These are phyloP conservation scores for Platorchestia sp. DNA, from an alignment of 1,140 invertebrate species.

Conservation along the genomic window DNA sequence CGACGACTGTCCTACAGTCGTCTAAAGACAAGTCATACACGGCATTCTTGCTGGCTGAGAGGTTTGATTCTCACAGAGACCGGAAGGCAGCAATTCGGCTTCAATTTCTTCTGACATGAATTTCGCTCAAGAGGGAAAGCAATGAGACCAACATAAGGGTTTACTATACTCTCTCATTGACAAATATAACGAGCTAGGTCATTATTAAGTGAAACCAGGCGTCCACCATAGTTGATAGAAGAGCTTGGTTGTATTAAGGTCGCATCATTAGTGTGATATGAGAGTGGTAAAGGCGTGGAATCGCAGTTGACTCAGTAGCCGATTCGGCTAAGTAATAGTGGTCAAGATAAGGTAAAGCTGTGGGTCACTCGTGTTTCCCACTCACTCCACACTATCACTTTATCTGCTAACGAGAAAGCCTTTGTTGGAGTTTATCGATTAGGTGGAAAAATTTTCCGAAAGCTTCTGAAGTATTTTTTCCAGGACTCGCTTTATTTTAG, in stretches of 20 bases:
- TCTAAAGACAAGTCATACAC: not conserved
- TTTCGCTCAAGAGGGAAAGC: not conserved
- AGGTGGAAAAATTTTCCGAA: not conserved
- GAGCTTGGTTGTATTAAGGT: not conserved
- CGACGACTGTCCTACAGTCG: not conserved
- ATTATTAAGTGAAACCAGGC: constrained; percentile 26
- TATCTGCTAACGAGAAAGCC: not conserved
- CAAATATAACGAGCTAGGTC: not conserved
- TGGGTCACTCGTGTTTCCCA: not conserved
- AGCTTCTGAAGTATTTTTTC: not conserved
- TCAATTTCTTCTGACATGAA: not conserved
- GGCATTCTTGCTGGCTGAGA: not conserved
- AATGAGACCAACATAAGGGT: not conserved
- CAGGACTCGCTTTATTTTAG: not conserved
- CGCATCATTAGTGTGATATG: not conserved
- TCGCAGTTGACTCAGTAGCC: not conserved
- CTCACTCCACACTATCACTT: not conserved
- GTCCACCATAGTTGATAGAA: not conserved
- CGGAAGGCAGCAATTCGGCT: not conserved
- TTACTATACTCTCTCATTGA: not conserved
- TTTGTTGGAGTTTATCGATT: not conserved
- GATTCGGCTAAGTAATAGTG: not conserved
- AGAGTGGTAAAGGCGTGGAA: not conserved
- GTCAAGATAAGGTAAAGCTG: not conserved
- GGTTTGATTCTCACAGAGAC: not conserved